A percentile compares a stretch with the other conserved stretches of the same genome.
Evolutionary conservation across 2,797 vertebrate species (phyloP).

Genomic region (Myotis vivesi): DNA sequence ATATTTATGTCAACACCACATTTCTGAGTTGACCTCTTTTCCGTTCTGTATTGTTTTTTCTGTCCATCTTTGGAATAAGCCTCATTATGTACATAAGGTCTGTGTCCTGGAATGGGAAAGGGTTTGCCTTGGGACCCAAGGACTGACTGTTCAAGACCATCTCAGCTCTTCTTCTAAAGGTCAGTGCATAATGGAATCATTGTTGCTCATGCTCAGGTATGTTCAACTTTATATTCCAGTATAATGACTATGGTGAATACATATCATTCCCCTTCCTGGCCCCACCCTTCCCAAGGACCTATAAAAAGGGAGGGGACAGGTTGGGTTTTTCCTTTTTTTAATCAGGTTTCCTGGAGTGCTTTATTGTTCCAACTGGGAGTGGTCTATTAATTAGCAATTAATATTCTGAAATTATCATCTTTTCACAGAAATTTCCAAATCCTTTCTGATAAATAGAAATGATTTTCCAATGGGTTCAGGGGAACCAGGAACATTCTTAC

Average conservation of each 20-base stretch:
- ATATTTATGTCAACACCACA: background rate
- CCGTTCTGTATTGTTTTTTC: background rate
- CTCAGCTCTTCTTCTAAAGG: conserved; percentile 26
- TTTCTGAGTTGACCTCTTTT: background rate
- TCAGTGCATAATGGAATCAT: background rate
- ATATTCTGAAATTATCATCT: conserved; percentile 54
- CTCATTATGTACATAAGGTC: background rate
- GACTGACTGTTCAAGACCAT: background rate
- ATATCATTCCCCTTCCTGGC: conserved; percentile 60
- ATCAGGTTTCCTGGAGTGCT: conserved; percentile 59
- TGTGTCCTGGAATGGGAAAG: background rate
- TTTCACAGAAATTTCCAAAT: conserved; percentile 70
- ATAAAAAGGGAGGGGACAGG: conserved; percentile 60
- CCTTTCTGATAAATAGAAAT: conserved; percentile 57
- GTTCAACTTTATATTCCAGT: conserved; percentile 34
- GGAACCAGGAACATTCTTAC: background rate
- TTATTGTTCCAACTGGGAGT: conserved; percentile 62
- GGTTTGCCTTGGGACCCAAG: background rate
- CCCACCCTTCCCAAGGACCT: conserved; percentile 52
- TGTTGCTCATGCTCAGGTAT: background rate
- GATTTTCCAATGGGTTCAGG: conserved; percentile 49
- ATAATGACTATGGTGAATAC: background rate
- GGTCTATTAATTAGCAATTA: conserved; percentile 53
- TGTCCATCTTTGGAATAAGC: background rate
- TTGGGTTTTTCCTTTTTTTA: conserved; percentile 62